Evolutionary conservation across 2,113 vertebrate genomes (phyloP).

Genomic region (Otis tarda): DNA sequence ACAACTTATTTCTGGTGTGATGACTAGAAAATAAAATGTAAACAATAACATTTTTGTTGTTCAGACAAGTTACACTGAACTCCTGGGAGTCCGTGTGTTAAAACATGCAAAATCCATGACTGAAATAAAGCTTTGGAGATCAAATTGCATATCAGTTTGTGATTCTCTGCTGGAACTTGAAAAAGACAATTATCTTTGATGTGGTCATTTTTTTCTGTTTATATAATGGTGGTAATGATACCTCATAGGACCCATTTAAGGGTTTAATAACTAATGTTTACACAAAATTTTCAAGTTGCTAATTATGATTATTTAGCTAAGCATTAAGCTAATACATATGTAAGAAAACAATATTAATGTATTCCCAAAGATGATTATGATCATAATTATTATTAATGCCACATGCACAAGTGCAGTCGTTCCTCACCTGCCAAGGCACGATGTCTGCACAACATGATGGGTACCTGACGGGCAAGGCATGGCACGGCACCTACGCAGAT

Average conservation of each 20-base stretch:
- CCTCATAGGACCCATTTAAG: conserved; percentile 35
- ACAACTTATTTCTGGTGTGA: not conserved
- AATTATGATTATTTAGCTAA: conserved; percentile 50
- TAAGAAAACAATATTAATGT: conserved; percentile 24
- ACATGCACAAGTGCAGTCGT: not conserved
- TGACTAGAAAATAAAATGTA: not conserved
- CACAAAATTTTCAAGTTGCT: conserved; percentile 17
- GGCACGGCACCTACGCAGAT: accelerated
- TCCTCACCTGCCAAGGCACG: not conserved
- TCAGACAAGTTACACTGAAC: not conserved
- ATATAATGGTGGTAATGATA: conserved; percentile 37
- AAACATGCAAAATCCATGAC: not conserved
- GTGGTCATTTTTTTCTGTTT: conserved; percentile 38
- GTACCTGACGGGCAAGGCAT: not conserved
- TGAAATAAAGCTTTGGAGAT: not conserved
- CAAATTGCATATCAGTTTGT: not conserved
- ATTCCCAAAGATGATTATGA: conserved; percentile 27
- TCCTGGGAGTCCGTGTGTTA: not conserved
- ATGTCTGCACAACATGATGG: not conserved
- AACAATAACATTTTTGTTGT: not conserved
- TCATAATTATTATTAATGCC: not conserved
- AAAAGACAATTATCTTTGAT: conserved; percentile 53
- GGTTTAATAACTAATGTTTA: conserved; percentile 29
- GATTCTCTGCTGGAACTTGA: conserved; percentile 21
- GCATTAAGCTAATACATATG: conserved; percentile 32